phyloP scores from a whole-genome alignment of 2,888 invertebrate species.

The Trisateles emortualis region DNA sequence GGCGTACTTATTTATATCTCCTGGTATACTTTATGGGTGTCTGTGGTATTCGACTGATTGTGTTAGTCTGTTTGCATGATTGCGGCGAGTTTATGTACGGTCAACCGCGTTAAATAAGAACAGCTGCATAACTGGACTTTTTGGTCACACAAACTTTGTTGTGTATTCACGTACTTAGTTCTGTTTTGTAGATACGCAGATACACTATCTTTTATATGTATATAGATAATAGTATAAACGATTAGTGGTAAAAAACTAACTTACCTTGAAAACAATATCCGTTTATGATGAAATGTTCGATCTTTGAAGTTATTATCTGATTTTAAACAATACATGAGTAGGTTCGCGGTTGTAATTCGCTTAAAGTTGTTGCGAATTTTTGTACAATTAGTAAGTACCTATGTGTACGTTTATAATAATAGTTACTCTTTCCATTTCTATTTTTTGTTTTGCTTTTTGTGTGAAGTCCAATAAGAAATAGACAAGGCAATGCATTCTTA shows the following conservation, averaged over 20 bases:
- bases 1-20: slow-evolving; percentile 72
- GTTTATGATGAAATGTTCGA: slow-evolving; percentile 3
- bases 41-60: slow-evolving; percentile 73
- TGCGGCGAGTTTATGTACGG: slow-evolving; percentile 55
- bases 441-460: too few species aligned
- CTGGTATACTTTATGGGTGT: slow-evolving; percentile 63
- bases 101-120: slow-evolving; percentile 48
- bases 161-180: not conserved
- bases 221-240: slow-evolving; percentile 5
- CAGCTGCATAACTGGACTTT: slow-evolving; percentile 44
- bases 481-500: not conserved
- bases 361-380: too few species aligned
- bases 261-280: slow-evolving; percentile 12
- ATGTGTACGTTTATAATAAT: too few species aligned
- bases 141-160: slow-evolving; percentile 18
- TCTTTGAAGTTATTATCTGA: slow-evolving; percentile 1
- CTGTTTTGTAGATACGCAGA: not conserved
- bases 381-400: too few species aligned
- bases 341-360: too few species aligned
- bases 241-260: slow-evolving; percentile 12
- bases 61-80: slow-evolving; percentile 72
- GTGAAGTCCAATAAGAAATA: too few species aligned
- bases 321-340: not conserved
- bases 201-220: not conserved
- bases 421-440: too few species aligned